Base-by-base conservation (phyloP, 1,140 invertebrate species). In the Ctenoplectra terminalis region DNA sequence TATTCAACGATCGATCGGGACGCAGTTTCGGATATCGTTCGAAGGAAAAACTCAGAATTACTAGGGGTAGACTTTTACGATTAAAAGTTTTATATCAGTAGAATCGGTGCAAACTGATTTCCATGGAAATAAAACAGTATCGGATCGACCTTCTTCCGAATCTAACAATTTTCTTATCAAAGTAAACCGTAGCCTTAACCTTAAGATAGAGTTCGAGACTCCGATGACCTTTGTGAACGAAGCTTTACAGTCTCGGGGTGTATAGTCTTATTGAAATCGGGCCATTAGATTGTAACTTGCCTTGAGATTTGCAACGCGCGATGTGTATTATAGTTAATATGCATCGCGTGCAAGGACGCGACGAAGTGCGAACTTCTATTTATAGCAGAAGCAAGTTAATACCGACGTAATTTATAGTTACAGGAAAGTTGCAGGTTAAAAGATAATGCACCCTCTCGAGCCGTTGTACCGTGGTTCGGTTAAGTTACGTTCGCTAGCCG, bases 251-350 rank as follows among this genome's bases (percentile, higher is more conserved):
- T 50, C 23, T 29, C 23, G 23, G 29, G 17, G 15, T 34, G 34
- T 4, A n/a, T 20, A 26, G 37, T 60, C 26, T 43, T 54, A 37
- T 52, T 46, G 69, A 87, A 91, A 90, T 86, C 81, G 86, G 84
- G 69, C 50, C 83, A 77, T 89, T 83, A 87, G 89, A 91, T 90
- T 87, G 89, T 91, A 74, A 91, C 87, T 91, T 69, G 84, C 90
- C 90, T 91, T 89, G 90, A 76, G 88, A 72, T 52, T 72, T 82
- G 67, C 52, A n/a, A 76, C 83, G n/a, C 26, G 54, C 48, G 37
- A 40, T 56, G 63, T 43, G 64, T 26, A 56, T 67, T 29, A 46
- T 52, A 29, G n/a, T 78, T 85, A 67, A 80, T 81, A 81, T 74
- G 82, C 81, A 83, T 84, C 54, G 58, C 72, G 75, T 46, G 56